Evolutionary conservation across 2,113 vertebrate species (phyloP).

Genomic region (Cisticola juncidis): DNA sequence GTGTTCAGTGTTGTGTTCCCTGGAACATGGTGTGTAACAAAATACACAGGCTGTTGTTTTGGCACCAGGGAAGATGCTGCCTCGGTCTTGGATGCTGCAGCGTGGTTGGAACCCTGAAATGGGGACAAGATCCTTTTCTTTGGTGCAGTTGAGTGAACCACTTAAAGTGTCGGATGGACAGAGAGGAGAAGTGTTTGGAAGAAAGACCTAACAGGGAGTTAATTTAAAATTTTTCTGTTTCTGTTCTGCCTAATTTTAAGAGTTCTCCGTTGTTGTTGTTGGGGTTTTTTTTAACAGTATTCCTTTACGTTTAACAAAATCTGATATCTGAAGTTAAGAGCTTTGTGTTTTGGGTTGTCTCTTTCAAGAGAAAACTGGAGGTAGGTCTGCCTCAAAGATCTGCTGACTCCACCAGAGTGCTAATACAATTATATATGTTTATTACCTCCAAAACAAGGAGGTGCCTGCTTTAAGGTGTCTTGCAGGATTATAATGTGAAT

Average conservation of each 20-base stretch:
- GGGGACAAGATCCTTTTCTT: background rate
- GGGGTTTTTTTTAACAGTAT: background rate
- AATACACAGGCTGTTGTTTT: background rate
- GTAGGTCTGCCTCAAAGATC: background rate
- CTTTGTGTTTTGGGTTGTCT: background rate
- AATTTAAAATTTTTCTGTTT: background rate
- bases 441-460: background rate
- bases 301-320: background rate
- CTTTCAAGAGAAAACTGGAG: background rate
- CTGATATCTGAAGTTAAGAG: background rate
- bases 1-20: background rate
- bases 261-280: background rate
- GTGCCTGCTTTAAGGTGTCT: background rate
- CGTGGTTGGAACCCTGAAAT: accelerated
- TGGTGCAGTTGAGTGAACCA: background rate
- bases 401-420: background rate
- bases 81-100: background rate
- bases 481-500: background rate
- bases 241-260: background rate
- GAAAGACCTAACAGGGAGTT: background rate
- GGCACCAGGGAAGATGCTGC: background rate
- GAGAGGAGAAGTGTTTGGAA: background rate
- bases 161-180: background rate
- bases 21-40: background rate
- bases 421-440: background rate